Base-by-base conservation (phyloP, 2,888 invertebrate genomes). In the Coremacera marginata region DNA sequence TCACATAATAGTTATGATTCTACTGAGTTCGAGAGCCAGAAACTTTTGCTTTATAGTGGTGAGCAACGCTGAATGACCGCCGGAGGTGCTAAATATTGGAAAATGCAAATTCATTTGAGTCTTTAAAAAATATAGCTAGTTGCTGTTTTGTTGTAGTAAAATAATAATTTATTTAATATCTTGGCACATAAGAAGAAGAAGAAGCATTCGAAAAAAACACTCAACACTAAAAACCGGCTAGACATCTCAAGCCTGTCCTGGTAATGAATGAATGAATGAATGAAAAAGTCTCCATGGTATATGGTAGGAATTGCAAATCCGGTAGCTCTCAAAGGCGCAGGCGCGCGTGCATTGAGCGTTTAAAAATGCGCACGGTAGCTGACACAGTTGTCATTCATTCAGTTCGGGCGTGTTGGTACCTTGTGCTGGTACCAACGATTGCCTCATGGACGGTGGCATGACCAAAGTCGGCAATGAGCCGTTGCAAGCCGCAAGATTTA, bases 41-140 rank as follows among this genome's bases (percentile, higher is more conserved):
- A 63, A 14, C 63, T 22, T 19, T 9, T 65, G 49, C 31, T 72
- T 65, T 78, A 14, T 14, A 14, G 44, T 44, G 44, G 1, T 44
- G 44, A 44, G 44, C 44, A 44, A 1, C 14, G 44, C 82, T 84
- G 84, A 87, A 86, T 86, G 86, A 86, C 84, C 86, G 87, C 89
- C 84, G 83, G 83, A 87, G 88, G 88, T 85, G 88, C 85, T 87
- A 84, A 86, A 86, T 86, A 87, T 88, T 86, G 85, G 86, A 84
- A 87, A 87, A 88, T 88, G 88, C 84, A 88, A 88, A 87, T 88
- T 83, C 72, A 49, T 55, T 65, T 52, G 51, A 9, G 63, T 34
- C 55, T 19, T n/a, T 63, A 34, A 73, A 73, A 63, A 63, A 63
- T 37, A 65, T 22, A 34, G 19, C 55, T 34, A 31, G 34, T 37